phyloP scores from a whole-genome alignment of 2,113 vertebrate genomes.

The Cervus canadensis region DNA sequence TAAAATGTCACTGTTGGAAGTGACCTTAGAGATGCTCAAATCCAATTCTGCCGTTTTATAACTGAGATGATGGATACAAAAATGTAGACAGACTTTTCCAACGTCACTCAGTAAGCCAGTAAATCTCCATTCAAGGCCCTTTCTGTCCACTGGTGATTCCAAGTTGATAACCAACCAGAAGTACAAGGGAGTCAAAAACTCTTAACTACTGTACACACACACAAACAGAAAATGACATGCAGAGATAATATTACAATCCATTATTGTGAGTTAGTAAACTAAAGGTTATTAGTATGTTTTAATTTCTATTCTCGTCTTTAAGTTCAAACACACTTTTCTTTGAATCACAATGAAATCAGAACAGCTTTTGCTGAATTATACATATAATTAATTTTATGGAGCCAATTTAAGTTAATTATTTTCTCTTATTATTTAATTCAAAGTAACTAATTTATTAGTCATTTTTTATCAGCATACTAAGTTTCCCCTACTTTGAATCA shows the following conservation, averaged over 20 bases:
- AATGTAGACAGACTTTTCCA: background rate
- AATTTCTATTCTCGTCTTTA: background rate
- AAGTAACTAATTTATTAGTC: slow-evolving; percentile 8
- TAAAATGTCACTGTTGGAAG: background rate
- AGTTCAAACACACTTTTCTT: background rate
- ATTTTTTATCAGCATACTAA: background rate
- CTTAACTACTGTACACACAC: background rate
- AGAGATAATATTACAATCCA: background rate
- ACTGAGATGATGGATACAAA: background rate
- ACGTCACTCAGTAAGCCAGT: background rate
- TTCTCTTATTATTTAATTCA: background rate
- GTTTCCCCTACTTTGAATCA: background rate
- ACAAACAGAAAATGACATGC: background rate
- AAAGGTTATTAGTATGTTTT: background rate
- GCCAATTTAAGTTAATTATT: slow-evolving; percentile 38
- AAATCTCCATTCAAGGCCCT: background rate
- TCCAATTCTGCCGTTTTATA: background rate
- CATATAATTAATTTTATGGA: slow-evolving; percentile 4
- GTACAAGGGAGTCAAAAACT: background rate
- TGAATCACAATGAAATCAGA: background rate
- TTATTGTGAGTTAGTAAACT: background rate
- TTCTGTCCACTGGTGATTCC: background rate
- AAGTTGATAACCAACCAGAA: background rate
- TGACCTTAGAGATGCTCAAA: background rate
- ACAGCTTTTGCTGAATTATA: background rate